phyloP scores from a whole-genome alignment of 2,888 invertebrate species.

The Oxytorus armatus region DNA sequence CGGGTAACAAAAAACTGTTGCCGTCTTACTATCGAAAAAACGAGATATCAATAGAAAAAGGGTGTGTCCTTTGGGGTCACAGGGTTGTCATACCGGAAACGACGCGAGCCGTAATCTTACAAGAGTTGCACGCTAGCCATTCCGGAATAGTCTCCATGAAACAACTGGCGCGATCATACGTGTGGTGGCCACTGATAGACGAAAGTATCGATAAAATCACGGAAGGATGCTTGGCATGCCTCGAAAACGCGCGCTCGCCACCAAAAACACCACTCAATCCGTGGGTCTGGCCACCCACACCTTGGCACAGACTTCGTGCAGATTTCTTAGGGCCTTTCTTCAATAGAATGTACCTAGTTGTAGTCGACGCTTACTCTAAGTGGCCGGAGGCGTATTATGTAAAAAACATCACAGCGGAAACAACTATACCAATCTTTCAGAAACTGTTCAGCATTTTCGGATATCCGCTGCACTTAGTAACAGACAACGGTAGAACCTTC shows the following conservation, averaged over 20 bases:
- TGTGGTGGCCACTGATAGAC: no score
- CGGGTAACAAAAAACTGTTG: neutral
- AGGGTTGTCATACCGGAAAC: slow-evolving; percentile 52
- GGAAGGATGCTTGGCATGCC: slow-evolving; percentile 55
- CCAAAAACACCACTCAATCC: slow-evolving; percentile 36
- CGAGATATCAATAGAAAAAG: slow-evolving; percentile 52
- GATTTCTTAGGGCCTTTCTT: slow-evolving; percentile 61
- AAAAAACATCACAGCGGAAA: slow-evolving; percentile 10
- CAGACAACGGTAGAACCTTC: slow-evolving; percentile 61
- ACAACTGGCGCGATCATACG: no score
- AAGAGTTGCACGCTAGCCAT: slow-evolving; percentile 59
- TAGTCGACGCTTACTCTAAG: slow-evolving; percentile 70
- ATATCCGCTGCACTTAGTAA: slow-evolving; percentile 36
- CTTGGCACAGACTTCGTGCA: slow-evolving; percentile 72
- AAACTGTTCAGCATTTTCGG: slow-evolving; percentile 54
- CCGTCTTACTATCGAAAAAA: slow-evolving; percentile 37
- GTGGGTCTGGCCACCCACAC: slow-evolving; percentile 68
- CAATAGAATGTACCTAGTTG: slow-evolving; percentile 65
- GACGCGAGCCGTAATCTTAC: slow-evolving; percentile 34
- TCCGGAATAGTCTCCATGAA: slow-evolving; percentile 62
- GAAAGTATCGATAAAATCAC: slow-evolving; percentile 54
- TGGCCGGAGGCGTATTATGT: slow-evolving; percentile 51
- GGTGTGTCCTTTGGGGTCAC: slow-evolving; percentile 63
- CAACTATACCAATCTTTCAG: slow-evolving; percentile 29
- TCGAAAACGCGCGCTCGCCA: no score